These are phyloP conservation scores for Lophochroa leadbeateri DNA, from an alignment of 2,113 vertebrate genomes.

Conservation along the genomic window DNA sequence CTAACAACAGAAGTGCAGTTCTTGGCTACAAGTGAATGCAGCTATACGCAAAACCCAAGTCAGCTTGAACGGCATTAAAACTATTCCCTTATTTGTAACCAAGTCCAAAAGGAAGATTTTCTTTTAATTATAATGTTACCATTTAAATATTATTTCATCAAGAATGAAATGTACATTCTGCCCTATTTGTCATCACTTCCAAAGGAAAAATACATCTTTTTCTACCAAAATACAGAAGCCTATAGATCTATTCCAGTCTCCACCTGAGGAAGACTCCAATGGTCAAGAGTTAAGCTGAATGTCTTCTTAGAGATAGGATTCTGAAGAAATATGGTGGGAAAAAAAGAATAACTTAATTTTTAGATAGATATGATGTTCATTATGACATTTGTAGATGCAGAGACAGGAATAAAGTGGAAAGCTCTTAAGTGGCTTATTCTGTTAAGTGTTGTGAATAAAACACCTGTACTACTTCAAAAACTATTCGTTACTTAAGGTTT, in stretches of 20 bases:
- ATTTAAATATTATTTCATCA: background rate
- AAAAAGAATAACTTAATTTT: background rate
- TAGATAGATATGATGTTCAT: background rate
- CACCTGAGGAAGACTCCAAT: background rate
- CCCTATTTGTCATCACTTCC: background rate
- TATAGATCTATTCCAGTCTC: background rate
- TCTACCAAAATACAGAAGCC: background rate
- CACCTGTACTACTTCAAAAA: background rate
- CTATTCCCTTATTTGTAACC: background rate
- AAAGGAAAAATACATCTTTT: background rate
- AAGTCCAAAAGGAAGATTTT: background rate
- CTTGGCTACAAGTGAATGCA: background rate
- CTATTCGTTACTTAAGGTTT: background rate
- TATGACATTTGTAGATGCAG: background rate
- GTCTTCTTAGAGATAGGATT: background rate
- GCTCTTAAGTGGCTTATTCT: background rate
- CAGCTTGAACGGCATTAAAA: background rate
- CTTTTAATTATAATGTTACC: background rate
- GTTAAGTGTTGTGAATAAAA: background rate
- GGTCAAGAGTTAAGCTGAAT: background rate
- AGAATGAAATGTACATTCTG: background rate
- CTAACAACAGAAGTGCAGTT: background rate
- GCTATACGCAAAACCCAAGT: background rate
- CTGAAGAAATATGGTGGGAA: background rate
- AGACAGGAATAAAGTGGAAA: background rate